Conservation (phyloP, 2,113 vertebrate genomes). For the Dascyllus trimaculatus region DNA sequence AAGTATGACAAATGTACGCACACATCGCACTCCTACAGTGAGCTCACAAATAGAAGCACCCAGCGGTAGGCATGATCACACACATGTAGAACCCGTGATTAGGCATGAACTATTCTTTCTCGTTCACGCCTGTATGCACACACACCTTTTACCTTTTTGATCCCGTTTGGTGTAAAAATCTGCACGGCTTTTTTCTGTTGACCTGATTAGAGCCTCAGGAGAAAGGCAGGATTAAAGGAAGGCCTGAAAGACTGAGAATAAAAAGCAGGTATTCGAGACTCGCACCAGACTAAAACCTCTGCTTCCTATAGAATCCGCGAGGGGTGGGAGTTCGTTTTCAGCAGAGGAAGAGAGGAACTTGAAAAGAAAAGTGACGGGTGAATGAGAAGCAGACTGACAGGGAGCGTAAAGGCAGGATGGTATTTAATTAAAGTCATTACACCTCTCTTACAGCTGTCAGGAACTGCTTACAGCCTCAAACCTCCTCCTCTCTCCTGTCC, state of each 20-base stretch:
- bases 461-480: slow-evolving; percentile 4
- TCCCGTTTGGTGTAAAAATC: background rate
- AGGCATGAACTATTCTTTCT: background rate
- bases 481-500: slow-evolving; percentile 1
- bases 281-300: slow-evolving; percentile 10
- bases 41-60: background rate
- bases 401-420: slow-evolving; percentile 19
- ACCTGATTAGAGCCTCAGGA: slow-evolving; percentile 28
- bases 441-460: slow-evolving; percentile 24
- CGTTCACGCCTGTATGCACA: background rate
- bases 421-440: slow-evolving; percentile 54
- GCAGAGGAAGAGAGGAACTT: background rate
- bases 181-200: slow-evolving; percentile 1
- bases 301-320: background rate
- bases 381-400: slow-evolving; percentile 18
- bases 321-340: slow-evolving; percentile 1
- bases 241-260: background rate
- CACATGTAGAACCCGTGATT: slow-evolving; percentile 1
- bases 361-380: slow-evolving; percentile 9
- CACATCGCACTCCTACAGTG: slow-evolving; percentile 3
- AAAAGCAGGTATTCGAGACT: slow-evolving; percentile 5
- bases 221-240: slow-evolving; percentile 1
- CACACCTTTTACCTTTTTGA: background rate
- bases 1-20: slow-evolving; percentile 22
- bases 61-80: background rate